phyloP scores from a whole-genome alignment of 2,797 vertebrate species.

The Alauda arvensis region DNA sequence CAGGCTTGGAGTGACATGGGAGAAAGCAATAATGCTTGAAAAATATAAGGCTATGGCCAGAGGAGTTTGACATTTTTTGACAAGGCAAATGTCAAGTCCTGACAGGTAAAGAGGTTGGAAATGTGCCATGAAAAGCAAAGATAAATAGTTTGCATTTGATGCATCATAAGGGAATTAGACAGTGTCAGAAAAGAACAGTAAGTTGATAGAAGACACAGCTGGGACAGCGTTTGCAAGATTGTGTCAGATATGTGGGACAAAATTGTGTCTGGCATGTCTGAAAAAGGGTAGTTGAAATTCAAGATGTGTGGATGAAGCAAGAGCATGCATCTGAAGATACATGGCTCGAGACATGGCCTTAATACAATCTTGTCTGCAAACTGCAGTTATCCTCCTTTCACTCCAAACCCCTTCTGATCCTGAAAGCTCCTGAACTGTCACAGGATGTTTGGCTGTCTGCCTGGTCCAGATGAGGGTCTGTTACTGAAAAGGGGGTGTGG shows the following conservation, averaged over 20 bases:
- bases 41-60: neutral
- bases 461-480: neutral
- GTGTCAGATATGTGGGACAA: neutral
- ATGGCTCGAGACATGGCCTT: neutral
- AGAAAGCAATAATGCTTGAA: constrained; percentile 8
- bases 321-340: neutral
- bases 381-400: neutral
- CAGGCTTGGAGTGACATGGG: neutral
- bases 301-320: neutral
- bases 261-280: neutral
- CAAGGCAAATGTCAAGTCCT: neutral
- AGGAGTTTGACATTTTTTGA: constrained; percentile 18
- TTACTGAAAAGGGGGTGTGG: neutral
- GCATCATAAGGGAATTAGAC: neutral
- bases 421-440: neutral
- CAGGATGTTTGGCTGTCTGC: neutral
- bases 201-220: neutral
- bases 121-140: neutral
- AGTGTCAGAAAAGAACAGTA: neutral
- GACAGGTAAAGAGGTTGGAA: neutral
- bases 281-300: neutral
- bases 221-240: neutral
- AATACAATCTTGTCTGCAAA: neutral
- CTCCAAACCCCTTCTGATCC: neutral
- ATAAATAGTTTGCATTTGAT: constrained; percentile 3